Conservation (phyloP, 2,888 invertebrate species). For the Andrena marginata region DNA sequence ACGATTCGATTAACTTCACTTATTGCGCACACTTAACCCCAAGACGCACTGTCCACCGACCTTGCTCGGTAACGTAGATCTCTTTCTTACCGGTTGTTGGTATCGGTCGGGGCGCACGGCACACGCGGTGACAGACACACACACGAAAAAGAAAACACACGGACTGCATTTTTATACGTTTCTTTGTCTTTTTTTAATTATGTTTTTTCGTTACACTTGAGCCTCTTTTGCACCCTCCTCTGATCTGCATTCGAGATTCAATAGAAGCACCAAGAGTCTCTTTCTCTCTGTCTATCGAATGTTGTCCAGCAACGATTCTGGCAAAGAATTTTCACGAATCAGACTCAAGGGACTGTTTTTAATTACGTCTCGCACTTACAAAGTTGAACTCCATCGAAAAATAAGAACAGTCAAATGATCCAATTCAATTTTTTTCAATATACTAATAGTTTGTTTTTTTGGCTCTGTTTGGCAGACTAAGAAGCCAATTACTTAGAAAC, state of each 20-base stretch:
- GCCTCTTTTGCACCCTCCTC: conserved; percentile 78
- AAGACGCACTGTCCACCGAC: conserved; percentile 48
- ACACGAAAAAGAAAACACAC: conserved; percentile 46
- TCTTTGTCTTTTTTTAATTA: conserved; percentile 44
- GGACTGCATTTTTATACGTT: conserved; percentile 67
- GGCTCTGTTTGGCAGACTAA: no score
- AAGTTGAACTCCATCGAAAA: neutral
- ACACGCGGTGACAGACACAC: conserved; percentile 69
- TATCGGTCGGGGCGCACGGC: conserved; percentile 65
- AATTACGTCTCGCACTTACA: neutral
- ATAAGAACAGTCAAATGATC: neutral
- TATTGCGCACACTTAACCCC: conserved; percentile 40
- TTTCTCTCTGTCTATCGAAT: conserved; percentile 66
- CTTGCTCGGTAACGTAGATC: conserved; percentile 29
- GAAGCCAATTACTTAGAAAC: no score
- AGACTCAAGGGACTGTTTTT: neutral
- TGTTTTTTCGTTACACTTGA: conserved; percentile 71
- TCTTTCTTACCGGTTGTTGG: conserved; percentile 44
- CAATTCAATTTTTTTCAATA: no score
- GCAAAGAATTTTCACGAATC: conserved; percentile 21
- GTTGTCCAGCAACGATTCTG: conserved; percentile 55
- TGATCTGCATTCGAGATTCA: conserved; percentile 77
- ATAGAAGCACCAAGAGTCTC: conserved; percentile 77
- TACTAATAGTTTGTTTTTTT: no score
- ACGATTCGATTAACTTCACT: conserved; percentile 28